Evolutionary conservation across 2,888 invertebrate species (phyloP).

Genomic region (Cerastis rubricosa): DNA sequence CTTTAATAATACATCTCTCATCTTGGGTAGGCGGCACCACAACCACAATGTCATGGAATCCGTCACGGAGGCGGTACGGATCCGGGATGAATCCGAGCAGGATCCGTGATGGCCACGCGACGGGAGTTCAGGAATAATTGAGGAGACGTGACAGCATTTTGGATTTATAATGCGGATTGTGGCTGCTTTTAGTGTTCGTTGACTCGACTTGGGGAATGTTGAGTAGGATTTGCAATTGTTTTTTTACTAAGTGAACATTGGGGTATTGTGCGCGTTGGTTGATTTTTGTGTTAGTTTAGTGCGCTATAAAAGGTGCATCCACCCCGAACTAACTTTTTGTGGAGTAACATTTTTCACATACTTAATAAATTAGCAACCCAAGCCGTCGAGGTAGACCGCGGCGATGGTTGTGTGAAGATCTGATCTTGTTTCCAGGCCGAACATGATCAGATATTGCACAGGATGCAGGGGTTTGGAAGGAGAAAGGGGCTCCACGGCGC

Average conservation of each 20-base stretch:
- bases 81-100: background rate
- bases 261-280: background rate
- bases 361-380: no score
- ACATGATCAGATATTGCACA: no score
- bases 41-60: constrained; percentile 6
- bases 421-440: no score
- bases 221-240: background rate
- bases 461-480: no score
- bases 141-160: background rate
- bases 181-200: background rate
- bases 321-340: background rate
- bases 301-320: no score
- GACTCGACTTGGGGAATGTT: background rate
- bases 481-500: no score
- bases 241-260: background rate
- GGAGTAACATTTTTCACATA: background rate
- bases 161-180: background rate
- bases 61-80: background rate
- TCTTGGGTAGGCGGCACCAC: background rate
- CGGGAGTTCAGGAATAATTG: constrained; percentile 1
- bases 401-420: no score
- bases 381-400: no score
- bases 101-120: background rate
- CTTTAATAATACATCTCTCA: constrained; percentile 8
- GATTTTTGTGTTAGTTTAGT: background rate